Conservation (phyloP, 2,888 invertebrate species). For the Drosophila algonquin region DNA sequence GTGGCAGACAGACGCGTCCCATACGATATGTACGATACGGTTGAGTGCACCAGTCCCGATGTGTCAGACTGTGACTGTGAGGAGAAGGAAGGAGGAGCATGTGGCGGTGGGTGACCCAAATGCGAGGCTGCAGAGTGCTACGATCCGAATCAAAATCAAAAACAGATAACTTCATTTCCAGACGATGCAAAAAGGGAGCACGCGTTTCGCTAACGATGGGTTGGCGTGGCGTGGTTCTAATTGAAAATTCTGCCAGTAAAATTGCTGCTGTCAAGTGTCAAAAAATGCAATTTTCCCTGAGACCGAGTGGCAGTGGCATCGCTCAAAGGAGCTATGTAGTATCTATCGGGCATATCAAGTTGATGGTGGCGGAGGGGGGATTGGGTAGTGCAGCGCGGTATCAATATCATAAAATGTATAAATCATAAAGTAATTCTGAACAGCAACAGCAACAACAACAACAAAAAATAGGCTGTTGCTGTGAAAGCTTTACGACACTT, state of each 20-base stretch:
- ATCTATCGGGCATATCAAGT: conserved; percentile 20
- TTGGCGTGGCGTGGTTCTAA: conserved; percentile 27
- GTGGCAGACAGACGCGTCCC: background rate
- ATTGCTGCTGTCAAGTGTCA: conserved; percentile 61
- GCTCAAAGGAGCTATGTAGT: conserved; percentile 18
- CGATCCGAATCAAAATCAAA: conserved; percentile 41
- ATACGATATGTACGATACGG: background rate
- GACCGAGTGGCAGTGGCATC: conserved; percentile 9
- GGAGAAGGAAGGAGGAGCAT: too few species aligned
- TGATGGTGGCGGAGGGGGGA: too few species aligned
- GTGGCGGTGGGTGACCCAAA: conserved; percentile 4
- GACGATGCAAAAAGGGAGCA: conserved; percentile 19
- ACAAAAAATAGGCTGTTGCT: conserved; percentile 21
- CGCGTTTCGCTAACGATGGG: conserved; percentile 8
- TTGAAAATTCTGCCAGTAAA: conserved; percentile 63
- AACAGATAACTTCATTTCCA: conserved; percentile 50
- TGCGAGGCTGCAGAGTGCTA: conserved; percentile 22
- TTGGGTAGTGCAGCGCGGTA: conserved; percentile 9
- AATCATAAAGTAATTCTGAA: conserved; percentile 48
- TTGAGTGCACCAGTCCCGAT: background rate
- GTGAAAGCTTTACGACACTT: conserved; percentile 50
- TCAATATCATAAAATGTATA: conserved; percentile 49
- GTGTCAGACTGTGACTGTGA: background rate
- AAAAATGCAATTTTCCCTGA: conserved; percentile 46
- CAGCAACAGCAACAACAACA: conserved; percentile 26